phyloP scores from a whole-genome alignment of 2,113 vertebrate genomes.

The Oncorhynchus masou region DNA sequence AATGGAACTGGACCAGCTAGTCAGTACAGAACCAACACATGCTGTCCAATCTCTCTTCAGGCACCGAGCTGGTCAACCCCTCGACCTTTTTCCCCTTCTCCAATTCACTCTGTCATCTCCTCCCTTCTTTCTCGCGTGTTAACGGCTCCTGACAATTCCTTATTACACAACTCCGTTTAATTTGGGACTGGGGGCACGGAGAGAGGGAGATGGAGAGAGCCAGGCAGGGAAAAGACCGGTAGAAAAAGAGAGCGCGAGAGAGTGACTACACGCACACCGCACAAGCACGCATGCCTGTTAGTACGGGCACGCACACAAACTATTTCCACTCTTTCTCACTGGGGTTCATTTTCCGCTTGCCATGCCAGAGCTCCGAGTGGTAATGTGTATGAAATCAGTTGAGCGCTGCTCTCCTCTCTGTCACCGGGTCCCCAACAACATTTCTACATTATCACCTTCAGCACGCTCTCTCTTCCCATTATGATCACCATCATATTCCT shows the following conservation, averaged over 20 bases:
- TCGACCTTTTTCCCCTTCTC: background rate
- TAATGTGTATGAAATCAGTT: conserved; percentile 64
- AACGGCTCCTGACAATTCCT: too few species aligned
- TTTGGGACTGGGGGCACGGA: too few species aligned
- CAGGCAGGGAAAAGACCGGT: too few species aligned
- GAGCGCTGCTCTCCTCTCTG: conserved; percentile 19
- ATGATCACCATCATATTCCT: background rate
- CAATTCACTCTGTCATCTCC: too few species aligned
- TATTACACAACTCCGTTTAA: too few species aligned
- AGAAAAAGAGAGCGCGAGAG: conserved; percentile 16
- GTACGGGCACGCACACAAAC: background rate
- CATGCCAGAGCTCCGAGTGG: conserved; percentile 43
- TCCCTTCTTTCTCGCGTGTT: too few species aligned
- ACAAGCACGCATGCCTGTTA: too few species aligned
- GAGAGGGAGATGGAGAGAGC: background rate
- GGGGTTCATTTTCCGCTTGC: conserved; percentile 54
- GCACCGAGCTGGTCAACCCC: background rate
- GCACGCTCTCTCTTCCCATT: background rate
- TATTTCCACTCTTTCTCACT: conserved; percentile 1
- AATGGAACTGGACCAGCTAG: conserved; percentile 39
- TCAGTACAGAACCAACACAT: conserved; percentile 12
- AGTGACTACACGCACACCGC: background rate
- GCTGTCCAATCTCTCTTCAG: background rate
- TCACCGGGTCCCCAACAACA: conserved; percentile 45
- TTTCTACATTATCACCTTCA: conserved; percentile 34